Base-by-base conservation (phyloP, 2,797 vertebrate genomes). In the Microctenopoma stevenorrisi region DNA sequence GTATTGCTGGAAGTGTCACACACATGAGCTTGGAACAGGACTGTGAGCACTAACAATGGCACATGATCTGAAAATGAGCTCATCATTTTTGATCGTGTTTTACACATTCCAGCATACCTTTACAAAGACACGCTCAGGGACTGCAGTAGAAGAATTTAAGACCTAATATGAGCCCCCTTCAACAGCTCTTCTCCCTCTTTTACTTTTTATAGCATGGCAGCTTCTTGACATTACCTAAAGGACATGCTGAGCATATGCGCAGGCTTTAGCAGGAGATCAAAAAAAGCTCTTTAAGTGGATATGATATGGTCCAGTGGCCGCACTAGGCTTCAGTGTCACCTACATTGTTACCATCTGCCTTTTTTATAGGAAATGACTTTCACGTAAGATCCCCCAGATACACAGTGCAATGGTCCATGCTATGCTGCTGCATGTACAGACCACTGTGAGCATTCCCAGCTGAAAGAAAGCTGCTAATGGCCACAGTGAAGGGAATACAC, bases 331-430 rank as follows among this genome's bases (percentile, higher is more conserved):
- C 59, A 44, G 83, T 69, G 74, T 81, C 84, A 85, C 75, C 82
- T 63, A 79, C 72, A 86, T 77, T 85, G 75, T 86, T 69, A 73
- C 78, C 65, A 81, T 86, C 81, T 78, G 82, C 74, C 77, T 33
- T 85, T 22, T 81, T 85, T 67, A 78, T 49, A 72, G 65, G 64
- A 37, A 83, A 76, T 74, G 47, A 81, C 76, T 76, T 40, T 83
- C 62, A 58, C 50, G 68, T 69, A 62, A 67, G 80, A 79, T 77
- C 61, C 82, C 59, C 48, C 53, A 61, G 81, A 81, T 61, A 57
- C 59, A 62, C 62, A 25, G 82, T 52, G 75, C 76, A 81, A 70
- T 54, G 81, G 62, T 42, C 78, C 83, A 73, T 72, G 52, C 44
- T 50, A 18, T 13, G 33, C 82, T 54, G 78, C 74, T 73, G 58